Percentiles rank a stretch among this genome's conserved stretches.
Evolutionary conservation across 92 coral and sea anemone genomes (phyloP).

Genomic region (Zoanthus sociatus): DNA sequence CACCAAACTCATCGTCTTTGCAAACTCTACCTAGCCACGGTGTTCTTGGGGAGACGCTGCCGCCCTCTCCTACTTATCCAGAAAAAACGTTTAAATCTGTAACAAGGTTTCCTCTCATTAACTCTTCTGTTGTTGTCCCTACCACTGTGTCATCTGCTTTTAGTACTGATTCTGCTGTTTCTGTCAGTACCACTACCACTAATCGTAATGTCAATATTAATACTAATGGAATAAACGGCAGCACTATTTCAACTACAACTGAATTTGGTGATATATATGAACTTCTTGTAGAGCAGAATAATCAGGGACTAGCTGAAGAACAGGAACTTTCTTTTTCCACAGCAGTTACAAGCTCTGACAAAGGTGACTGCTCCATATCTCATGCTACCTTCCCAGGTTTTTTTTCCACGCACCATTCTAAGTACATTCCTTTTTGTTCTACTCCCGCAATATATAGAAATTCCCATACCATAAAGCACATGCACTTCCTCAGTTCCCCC

Average conservation of each 20-base stretch:
- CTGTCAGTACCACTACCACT: not conserved
- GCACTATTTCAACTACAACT: no score
- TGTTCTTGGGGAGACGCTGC: conserved; percentile 25
- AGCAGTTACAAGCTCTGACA: not conserved
- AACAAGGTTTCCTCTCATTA: not conserved
- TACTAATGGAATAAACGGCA: not conserved
- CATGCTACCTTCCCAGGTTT: conserved; percentile 4
- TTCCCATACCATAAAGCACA: conserved; percentile 6
- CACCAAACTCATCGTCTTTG: not conserved
- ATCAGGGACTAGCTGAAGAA: not conserved
- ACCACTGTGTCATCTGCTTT: conserved; percentile 1
- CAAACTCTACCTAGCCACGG: conserved; percentile 19
- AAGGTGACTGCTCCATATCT: not conserved
- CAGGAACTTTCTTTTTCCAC: not conserved
- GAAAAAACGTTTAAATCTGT: not conserved
- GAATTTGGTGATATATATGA: no score
- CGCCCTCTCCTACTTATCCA: conserved; percentile 22
- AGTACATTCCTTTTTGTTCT: not conserved
- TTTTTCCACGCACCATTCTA: not conserved
- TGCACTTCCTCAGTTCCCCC: conserved; percentile 24
- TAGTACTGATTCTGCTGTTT: not conserved
- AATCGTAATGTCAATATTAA: not conserved
- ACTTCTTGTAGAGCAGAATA: not conserved
- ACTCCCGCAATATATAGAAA: conserved; percentile 4
- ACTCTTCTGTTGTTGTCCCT: conserved; percentile 4